Evolutionary conservation across 2,888 invertebrate species (phyloP), one percentile per base, ranked within the genome.

Genomic region (Ormyrus rosae): DNA sequence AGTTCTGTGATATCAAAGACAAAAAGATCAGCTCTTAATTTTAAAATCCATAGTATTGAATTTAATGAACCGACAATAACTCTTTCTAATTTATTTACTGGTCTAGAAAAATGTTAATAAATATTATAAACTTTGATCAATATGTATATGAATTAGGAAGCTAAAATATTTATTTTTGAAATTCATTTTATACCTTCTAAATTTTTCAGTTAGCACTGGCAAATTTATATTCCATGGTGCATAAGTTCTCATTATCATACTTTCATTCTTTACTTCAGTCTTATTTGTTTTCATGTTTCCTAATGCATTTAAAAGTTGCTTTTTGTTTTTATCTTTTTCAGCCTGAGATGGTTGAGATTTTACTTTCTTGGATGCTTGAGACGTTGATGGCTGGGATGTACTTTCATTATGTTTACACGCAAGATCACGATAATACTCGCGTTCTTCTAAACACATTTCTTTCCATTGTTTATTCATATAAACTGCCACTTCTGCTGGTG

Each of bases 401-500:
- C 11, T 53, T 19, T 81, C 58, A 6, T 69, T 72, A 61, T 85
- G 82, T 67, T 86, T 58, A 4, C 83, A 80, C 6, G 83, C 83
- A 9, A 84, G 68, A 68, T 87, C 86, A 46, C 83, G 82, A 83
- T 91, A 91, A 81, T 85, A 86, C 13, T 88, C 88, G 71, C 89
- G 90, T 79, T 92, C 91, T 56, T 90, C 89, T 2, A 87, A 83
- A 0, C 89, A 85, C 63, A 91, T 83, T 63, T 86, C 81, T 81
- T 88, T 89, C 92, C 92, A 92, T 5, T 86, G 85, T 63, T 83
- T 82, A 11, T 89, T 88, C 71, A 92, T 83, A n/a, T 86, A 80
- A 63, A 84, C 83, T n/a, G 91, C 91, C 7, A 91, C 87, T 84
- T 89, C 88, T 4, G 90, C 86, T 82, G 90, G 89, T 60, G 89